A percentile compares a stretch with the other conserved stretches of the same genome.
These are phyloP conservation scores for Opisthograptis luteolata DNA, from an alignment of 2,888 invertebrate species.

Conservation along the genomic window DNA sequence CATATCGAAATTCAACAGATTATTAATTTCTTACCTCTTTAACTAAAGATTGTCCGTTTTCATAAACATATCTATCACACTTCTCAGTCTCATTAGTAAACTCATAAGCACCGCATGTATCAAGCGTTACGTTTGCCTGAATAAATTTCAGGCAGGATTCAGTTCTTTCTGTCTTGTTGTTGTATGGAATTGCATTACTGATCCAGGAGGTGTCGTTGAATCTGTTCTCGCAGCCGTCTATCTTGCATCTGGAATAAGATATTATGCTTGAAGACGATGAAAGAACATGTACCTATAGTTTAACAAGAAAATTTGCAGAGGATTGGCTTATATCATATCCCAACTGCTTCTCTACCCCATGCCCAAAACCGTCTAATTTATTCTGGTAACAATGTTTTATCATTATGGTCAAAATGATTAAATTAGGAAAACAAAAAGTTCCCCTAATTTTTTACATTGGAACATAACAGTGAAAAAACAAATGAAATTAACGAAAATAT, in stretches of 20 bases:
- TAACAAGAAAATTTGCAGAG: too few relatives aligned
- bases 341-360: too few relatives aligned
- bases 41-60: constrained; percentile 64
- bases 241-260: constrained; percentile 60
- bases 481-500: too few relatives aligned
- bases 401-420: too few relatives aligned
- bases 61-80: constrained; percentile 67
- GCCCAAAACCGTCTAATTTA: too few relatives aligned
- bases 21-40: constrained; percentile 65
- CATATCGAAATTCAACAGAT: too few relatives aligned
- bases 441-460: too few relatives aligned
- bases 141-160: constrained; percentile 59
- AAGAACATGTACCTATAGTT: too few relatives aligned
- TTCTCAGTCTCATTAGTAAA: constrained; percentile 59
- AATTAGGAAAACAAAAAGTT: too few relatives aligned
- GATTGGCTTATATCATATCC: too few relatives aligned
- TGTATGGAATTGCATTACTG: constrained; percentile 63
- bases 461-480: too few relatives aligned
- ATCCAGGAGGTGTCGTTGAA: constrained; percentile 77
- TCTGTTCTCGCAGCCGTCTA: constrained; percentile 68
- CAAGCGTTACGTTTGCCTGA: constrained; percentile 44
- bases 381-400: too few relatives aligned
- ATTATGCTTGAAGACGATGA: not conserved
- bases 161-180: constrained; percentile 45
- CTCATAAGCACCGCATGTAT: constrained; percentile 58